Evolutionary conservation across 2,113 vertebrate species (phyloP).

Genomic region (Gracilinanus agilis): DNA sequence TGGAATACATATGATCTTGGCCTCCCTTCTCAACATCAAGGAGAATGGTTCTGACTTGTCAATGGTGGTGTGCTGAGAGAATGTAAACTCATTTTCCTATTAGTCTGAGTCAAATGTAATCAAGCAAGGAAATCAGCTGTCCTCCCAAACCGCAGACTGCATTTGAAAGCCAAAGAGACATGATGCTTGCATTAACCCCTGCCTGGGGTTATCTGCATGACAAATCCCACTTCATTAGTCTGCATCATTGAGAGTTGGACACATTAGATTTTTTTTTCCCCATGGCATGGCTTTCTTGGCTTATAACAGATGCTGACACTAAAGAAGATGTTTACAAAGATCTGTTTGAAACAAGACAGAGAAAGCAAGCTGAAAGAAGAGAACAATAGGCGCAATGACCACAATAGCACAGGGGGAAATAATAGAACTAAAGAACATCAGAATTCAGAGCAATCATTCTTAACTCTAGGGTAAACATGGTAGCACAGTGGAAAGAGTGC

Average conservation of each 20-base stretch:
- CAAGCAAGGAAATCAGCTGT: not conserved
- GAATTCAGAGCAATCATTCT: not conserved
- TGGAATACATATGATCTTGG: not conserved
- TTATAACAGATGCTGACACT: not conserved
- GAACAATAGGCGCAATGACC: not conserved
- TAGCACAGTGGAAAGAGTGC: too few relatives aligned
- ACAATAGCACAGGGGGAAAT: not conserved
- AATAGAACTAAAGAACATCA: not conserved
- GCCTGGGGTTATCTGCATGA: not conserved
- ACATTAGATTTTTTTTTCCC: not conserved
- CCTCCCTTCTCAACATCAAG: not conserved
- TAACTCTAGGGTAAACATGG: not conserved
- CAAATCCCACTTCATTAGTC: not conserved
- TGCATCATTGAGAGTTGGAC: not conserved
- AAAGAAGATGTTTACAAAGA: not conserved
- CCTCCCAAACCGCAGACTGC: not conserved
- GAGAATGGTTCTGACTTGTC: not conserved
- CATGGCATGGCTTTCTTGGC: not conserved
- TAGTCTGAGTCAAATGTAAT: not conserved
- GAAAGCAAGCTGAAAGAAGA: not conserved
- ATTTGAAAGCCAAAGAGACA: not conserved
- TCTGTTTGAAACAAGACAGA: not conserved
- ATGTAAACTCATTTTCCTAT: slow-evolving; percentile 2
- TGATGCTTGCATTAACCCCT: not conserved
- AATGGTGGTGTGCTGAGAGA: not conserved